Evolutionary conservation across 2,113 vertebrate species (phyloP), one percentile per base, ranked within the genome.

Genomic region (Aramus guarauna): DNA sequence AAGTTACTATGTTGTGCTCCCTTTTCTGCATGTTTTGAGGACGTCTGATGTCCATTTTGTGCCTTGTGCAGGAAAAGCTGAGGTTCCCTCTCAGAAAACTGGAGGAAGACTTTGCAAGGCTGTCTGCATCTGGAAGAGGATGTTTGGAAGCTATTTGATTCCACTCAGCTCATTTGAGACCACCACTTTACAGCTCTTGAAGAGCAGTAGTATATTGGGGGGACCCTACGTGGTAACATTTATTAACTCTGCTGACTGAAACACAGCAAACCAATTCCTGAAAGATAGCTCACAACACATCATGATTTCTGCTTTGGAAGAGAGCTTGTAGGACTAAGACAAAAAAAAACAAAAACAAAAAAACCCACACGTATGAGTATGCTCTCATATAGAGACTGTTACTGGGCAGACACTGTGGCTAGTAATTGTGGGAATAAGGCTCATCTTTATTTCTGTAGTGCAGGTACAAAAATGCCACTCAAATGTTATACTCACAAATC

Each of bases 1-100:
- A 72, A 90, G 14, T 32, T 50, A 55, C 14, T 64, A 50, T 0
- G 0, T 8, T 6, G 1, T 3, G 0, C 7, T 80, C 39, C 27
- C 16, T 58, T 79, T 50, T 64, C 68, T 56, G 39, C 12, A 32
- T 21, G 20, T 73, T 90, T 72, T 75, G 24, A 95, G 67, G 21
- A 69, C 11, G 24, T 14, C 24, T 48, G 16, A 64, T 34, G 34
- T 47, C 37, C 27, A 3, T 37, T 72, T 66, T 84, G 6, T 16
- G 36, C 43, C 43, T 60, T 21, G 5, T 9, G 18, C 29, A 82
- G 29, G 37, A 82, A 81, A 75, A 88, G 23, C 9, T 23, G 6
- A 59, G 27, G 27, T 0, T 79, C 22, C n/a, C 23, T 43, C 43
- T 63, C 53, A 62, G 32, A 59, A 79, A 90, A 80, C 27, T 14